Percentiles rank a stretch among this genome's conserved stretches.
Conservation (phyloP, 2,113 vertebrate species). For the Phalacrocorax pelagicus region DNA sequence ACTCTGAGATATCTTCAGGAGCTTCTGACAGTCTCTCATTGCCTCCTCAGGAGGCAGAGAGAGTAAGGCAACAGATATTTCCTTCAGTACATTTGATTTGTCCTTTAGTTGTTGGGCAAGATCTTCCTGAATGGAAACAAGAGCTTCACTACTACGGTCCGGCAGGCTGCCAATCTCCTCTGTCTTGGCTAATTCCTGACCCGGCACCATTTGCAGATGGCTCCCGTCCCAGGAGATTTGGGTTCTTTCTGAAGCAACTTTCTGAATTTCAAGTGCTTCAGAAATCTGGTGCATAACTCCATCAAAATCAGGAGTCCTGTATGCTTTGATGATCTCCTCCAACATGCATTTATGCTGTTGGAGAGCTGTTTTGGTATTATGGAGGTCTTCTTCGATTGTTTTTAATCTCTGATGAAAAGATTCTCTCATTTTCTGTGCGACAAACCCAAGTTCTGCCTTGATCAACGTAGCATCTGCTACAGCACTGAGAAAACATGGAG, state of each 20-base stretch:
- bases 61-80: constrained; percentile 82
- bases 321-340: constrained; percentile 78
- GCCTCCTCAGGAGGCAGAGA: constrained; percentile 65
- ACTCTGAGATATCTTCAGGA: constrained; percentile 76
- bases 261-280: constrained; percentile 69
- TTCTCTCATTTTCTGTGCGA: constrained; percentile 82
- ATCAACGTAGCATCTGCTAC: constrained; percentile 69
- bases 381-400: constrained; percentile 83
- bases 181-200: constrained; percentile 72
- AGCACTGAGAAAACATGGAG: constrained; percentile 56
- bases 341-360: constrained; percentile 82
- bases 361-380: constrained; percentile 79
- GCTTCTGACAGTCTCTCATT: constrained; percentile 67
- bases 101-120: constrained; percentile 87
- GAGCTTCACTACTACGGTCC: constrained; percentile 53
- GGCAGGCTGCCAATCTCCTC: constrained; percentile 67
- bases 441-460: constrained; percentile 87
- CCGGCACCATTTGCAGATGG: constrained; percentile 67
- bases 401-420: constrained; percentile 83
- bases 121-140: constrained; percentile 79
- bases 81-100: constrained; percentile 82
- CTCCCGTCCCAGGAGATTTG: constrained; percentile 65
- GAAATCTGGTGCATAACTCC: constrained; percentile 79
- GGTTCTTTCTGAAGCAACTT: constrained; percentile 31
- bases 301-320: constrained; percentile 79